Base-by-base conservation (phyloP, 2,113 vertebrate species). In the Chinchilla lanigera region DNA sequence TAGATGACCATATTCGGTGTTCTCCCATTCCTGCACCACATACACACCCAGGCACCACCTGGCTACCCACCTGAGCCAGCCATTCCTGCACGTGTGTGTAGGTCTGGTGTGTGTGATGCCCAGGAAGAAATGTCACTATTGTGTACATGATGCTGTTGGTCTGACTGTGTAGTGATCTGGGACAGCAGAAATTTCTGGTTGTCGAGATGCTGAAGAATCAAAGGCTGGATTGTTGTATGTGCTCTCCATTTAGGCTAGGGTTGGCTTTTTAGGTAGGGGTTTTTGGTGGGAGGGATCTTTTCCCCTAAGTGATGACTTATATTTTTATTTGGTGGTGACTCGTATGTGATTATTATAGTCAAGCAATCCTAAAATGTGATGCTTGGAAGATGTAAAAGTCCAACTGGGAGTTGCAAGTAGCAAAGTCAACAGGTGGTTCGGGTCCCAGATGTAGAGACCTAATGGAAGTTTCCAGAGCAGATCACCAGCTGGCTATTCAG, bases 341-440 rank as follows among this genome's bases (percentile, higher is more conserved):
- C 33, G 8, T 33, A 80, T 82, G 82, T 88, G 73, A 44, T 65
- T 84, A 67, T 69, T 30, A 12, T 2, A 80, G 17, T 81, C 81
- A 90, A 13, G 20, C 50, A 17, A 16, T 61, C 50, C 54, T 71
- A 58, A 54, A 47, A 38, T 38, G 30, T 10, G 71, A 54, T 63
- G 56, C 89, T 75, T 95, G 41, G 67, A 91, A 94, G 60, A 90
- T 44, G 30, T 58, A 26, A 89, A 95, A 69, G 26, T 84, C 65
- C 77, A 87, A 26, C 14, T 81, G 52, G 78, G 65, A 81, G 56
- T 52, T 89, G 54, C 69, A 50, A 65, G 3, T 63, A 20, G 12
- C 22, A 12, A 52, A 80, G 38, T 90, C 47, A 73, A 65, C 65
- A 80, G 47, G 30, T 24, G 8, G 26, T 58, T 86, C 38, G 35